Base-by-base conservation (phyloP, 1,140 invertebrate species). In the Pissodes strobi region DNA sequence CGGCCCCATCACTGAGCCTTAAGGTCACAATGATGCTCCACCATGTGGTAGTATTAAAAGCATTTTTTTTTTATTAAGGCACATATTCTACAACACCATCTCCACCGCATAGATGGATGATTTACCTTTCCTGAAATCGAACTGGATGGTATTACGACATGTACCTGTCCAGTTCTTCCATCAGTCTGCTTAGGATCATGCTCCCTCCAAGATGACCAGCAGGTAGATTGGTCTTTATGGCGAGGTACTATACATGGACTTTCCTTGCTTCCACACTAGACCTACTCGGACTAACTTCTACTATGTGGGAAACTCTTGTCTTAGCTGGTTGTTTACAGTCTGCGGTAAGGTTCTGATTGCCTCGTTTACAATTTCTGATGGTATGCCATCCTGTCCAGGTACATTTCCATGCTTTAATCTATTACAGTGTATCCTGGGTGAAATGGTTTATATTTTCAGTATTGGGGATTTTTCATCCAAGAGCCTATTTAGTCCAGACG, bases 1-100 rank as follows among this genome's bases (percentile, higher is more conserved):
- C 0, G 80, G 77, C 0, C 79, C 79, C 0, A 80, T 57, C 0
- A 81, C 74, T 0, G 79, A 82, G 0, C 80, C 80, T 67, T 82
- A 79, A 0, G 81, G 80, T 25, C 15, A 68, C 8, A 3, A 64
- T 53, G 5, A 25, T 12, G 18, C n/a, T n/a, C 58, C 64, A n/a
- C n/a, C n/a, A 66, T 4, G 22, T 30, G 0, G 49, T 43, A 6
- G 49, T 55, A 23, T 66, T 66, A 27, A 61, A 68, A 10, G 64
- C 67, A 49, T 62, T 66, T 25, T 52, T 34, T 2, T 66, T n/a
- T n/a, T 9, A 69, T 59, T 34, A 55, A 10, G 3, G 55, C 45
- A 30, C 18, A 21, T n/a, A n/a, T n/a, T n/a, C n/a, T n/a, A n/a
- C n/a, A n/a, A n/a, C n/a, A n/a, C n/a, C n/a, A n/a, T n/a, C n/a